Conservation (phyloP, 2,888 invertebrate species). For the Rambutsinella grinnellia region DNA sequence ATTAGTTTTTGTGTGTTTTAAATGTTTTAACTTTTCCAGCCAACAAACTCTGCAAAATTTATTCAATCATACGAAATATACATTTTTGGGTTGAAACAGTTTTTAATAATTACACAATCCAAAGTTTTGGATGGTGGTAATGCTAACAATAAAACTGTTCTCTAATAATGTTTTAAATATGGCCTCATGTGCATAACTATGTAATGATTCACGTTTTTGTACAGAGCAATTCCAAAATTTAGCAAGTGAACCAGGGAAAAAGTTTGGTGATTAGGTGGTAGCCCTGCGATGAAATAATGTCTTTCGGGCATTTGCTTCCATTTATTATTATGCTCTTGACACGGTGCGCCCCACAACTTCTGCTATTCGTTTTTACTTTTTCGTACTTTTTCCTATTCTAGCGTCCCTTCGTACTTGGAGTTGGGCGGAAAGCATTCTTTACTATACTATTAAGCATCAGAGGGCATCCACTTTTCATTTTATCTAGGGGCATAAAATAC, state of each 20-base stretch:
- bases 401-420: not conserved
- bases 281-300: constrained; percentile 56
- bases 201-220: not conserved
- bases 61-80: no score
- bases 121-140: no score
- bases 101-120: no score
- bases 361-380: not conserved
- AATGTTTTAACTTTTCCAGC: no score
- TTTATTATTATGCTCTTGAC: constrained; percentile 46
- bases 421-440: not conserved
- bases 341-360: constrained; percentile 7
- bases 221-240: not conserved
- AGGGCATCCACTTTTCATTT: no score
- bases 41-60: no score
- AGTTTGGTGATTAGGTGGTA: constrained; percentile 60
- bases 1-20: no score
- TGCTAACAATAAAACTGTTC: no score
- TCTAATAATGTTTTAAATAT: no score
- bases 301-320: constrained; percentile 56
- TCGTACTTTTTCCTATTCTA: not conserved
- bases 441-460: no score
- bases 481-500: no score
- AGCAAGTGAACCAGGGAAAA: constrained; percentile 45
- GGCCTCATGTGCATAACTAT: not conserved
- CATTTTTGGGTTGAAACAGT: no score